A percentile compares a stretch with the other conserved stretches of the same genome.
Evolutionary conservation across 2,797 vertebrate genomes (phyloP).

Genomic region (Anolis apletophallus): DNA sequence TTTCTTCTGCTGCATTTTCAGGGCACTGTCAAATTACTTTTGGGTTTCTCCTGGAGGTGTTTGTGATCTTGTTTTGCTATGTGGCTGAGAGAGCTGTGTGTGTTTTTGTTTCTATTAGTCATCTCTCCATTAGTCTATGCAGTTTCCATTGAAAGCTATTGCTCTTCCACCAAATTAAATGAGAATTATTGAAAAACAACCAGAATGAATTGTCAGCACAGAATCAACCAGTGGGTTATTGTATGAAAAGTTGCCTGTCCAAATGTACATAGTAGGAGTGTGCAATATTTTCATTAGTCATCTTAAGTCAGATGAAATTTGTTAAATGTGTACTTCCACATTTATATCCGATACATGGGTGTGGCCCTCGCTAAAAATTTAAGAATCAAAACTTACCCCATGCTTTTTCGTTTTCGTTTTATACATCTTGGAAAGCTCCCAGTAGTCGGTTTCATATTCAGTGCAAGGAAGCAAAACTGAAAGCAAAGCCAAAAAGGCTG

Average conservation of each 20-base stretch:
- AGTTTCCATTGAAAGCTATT: not conserved
- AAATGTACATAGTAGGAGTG: slow-evolving; percentile 24
- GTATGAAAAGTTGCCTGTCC: slow-evolving; percentile 54
- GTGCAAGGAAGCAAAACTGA: no score
- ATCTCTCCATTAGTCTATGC: not conserved
- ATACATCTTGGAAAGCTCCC: no score
- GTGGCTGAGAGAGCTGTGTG: not conserved
- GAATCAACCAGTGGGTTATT: slow-evolving; percentile 24
- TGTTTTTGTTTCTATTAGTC: not conserved
- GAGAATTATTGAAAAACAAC: not conserved
- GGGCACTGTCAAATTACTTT: not conserved
- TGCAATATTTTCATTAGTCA: no score
- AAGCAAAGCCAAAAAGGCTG: no score
- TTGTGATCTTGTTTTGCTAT: not conserved
- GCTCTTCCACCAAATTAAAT: no score
- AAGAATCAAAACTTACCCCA: no score
- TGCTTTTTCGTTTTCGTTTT: no score
- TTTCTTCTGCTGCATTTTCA: not conserved
- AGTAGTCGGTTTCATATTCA: no score
- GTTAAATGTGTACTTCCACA: no score
- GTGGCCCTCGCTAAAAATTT: no score
- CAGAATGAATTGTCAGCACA: not conserved
- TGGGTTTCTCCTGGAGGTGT: not conserved
- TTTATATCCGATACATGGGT: no score
- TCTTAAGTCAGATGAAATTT: no score